Evolutionary conservation across 2,888 invertebrate genomes (phyloP).

Genomic region (Philopedon plagiatum): DNA sequence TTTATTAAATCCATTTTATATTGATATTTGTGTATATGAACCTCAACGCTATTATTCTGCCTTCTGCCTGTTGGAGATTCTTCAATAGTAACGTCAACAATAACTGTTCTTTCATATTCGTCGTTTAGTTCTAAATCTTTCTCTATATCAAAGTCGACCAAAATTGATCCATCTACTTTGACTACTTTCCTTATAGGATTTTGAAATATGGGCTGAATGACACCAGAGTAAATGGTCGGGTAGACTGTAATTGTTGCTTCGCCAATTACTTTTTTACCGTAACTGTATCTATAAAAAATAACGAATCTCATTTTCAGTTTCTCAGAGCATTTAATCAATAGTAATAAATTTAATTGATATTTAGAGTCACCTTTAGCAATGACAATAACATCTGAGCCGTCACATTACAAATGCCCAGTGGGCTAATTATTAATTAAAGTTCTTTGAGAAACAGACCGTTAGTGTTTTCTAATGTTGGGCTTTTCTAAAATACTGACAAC

Average conservation of each 20-base stretch:
- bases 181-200: constrained; percentile 80
- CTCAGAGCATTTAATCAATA: not conserved
- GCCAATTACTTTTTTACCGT: constrained; percentile 89
- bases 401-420: no score
- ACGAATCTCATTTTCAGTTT: not conserved
- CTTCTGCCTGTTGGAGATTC: constrained; percentile 89
- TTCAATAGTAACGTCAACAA: constrained; percentile 90
- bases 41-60: constrained; percentile 82
- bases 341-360: no score
- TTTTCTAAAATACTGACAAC: no score
- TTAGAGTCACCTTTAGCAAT: no score
- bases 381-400: no score
- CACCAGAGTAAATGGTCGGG: constrained; percentile 84
- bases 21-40: constrained; percentile 83
- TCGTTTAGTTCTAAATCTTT: constrained; percentile 83
- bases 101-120: constrained; percentile 84
- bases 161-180: constrained; percentile 74
- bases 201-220: constrained; percentile 84
- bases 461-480: no score
- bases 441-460: no score
- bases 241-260: constrained; percentile 88
- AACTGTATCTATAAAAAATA: constrained; percentile 47
- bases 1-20: constrained; percentile 84
- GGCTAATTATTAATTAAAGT: no score
- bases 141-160: constrained; percentile 83